These are phyloP conservation scores for Nymphalis io DNA, from an alignment of 1,140 invertebrate species.

Conservation along the genomic window DNA sequence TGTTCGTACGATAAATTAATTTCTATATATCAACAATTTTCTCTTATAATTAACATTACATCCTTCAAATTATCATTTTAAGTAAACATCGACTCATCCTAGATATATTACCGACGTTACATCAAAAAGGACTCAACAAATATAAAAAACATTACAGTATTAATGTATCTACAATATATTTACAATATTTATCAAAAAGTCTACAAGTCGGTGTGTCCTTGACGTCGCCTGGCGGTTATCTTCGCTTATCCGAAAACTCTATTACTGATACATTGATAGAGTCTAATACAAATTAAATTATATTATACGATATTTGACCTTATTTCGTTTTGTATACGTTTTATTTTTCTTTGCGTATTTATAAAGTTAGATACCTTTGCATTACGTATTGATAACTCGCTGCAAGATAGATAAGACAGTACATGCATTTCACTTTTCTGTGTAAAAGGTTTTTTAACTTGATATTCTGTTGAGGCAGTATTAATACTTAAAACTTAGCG, in stretches of 20 bases:
- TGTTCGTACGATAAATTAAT: background rate
- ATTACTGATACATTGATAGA: slow-evolving; percentile 31
- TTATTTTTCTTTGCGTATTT: background rate
- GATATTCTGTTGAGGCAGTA: background rate
- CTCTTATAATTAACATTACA: background rate
- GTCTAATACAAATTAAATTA: slow-evolving; percentile 18
- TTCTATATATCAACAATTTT: background rate
- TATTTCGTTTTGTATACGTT: slow-evolving; percentile 5
- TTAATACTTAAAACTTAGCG: background rate
- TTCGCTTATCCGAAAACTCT: slow-evolving; percentile 34
- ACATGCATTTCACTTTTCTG: background rate
- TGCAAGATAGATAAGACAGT: slow-evolving; percentile 10
- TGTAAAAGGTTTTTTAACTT: background rate
- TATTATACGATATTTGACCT: background rate
- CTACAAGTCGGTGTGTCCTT: slow-evolving; percentile 34
- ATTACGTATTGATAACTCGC: background rate
- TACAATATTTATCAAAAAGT: slow-evolving; percentile 30
- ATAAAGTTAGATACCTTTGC: background rate
- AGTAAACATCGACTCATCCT: background rate
- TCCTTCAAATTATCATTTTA: background rate
- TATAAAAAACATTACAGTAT: slow-evolving; percentile 1
- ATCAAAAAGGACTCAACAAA: background rate
- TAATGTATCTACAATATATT: slow-evolving; percentile 21
- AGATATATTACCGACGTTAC: background rate
- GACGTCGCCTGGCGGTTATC: slow-evolving; percentile 32